Conservation (phyloP, 2,113 vertebrate species). For the Eulemur macaco region DNA sequence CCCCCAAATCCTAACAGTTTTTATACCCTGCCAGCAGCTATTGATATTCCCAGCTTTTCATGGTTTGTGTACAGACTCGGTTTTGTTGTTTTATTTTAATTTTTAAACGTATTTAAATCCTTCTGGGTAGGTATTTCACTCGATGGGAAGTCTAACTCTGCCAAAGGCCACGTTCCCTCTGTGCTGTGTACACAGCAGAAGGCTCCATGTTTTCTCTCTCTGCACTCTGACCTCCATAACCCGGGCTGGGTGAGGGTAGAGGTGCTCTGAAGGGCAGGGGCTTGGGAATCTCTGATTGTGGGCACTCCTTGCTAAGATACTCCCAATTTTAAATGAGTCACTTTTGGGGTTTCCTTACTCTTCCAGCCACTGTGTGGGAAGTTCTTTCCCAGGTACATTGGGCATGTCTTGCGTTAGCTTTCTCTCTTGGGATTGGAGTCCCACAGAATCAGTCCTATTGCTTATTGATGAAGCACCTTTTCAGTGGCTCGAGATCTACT, state of each 20-base stretch:
- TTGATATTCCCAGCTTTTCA: conserved; percentile 12
- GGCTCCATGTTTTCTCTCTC: not conserved
- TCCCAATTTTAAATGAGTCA: not conserved
- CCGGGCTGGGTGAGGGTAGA: rapidly evolving
- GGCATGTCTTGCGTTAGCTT: not conserved
- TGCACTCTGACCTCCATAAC: not conserved
- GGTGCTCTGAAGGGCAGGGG: not conserved
- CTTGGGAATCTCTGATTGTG: not conserved
- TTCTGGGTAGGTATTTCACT: not conserved
- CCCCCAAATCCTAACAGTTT: not conserved
- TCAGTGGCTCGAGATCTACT: not conserved
- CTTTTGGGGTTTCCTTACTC: not conserved
- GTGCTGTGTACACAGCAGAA: not conserved
- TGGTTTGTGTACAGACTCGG: not conserved
- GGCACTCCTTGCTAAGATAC: not conserved
- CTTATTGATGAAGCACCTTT: not conserved
- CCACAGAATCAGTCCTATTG: not conserved
- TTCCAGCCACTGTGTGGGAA: not conserved
- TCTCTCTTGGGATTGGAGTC: not conserved
- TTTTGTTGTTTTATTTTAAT: conserved; percentile 15
- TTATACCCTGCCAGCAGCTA: not conserved
- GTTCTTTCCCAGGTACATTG: not conserved
- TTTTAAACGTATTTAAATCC: conserved; percentile 3
- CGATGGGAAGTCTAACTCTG: not conserved
- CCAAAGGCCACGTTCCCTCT: not conserved